A percentile compares a stretch with the other conserved stretches of the same genome.
phyloP scores from a whole-genome alignment of 1,140 invertebrate species.

The Papilio aristodemus region DNA sequence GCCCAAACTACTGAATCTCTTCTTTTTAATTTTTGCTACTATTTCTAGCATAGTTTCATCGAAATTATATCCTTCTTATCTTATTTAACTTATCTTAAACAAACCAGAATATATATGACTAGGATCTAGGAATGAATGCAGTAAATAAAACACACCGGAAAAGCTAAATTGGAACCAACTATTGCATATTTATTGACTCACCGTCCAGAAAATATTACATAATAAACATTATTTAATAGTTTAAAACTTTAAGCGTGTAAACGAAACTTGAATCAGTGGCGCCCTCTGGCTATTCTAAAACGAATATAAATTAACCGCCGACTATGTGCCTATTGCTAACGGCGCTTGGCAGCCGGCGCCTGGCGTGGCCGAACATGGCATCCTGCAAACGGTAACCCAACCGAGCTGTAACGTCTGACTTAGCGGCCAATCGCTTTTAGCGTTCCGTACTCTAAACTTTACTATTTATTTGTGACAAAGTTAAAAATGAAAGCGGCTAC shows the following conservation, averaged over 20 bases:
- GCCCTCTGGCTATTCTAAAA: slow-evolving; percentile 77
- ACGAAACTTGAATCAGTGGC: slow-evolving; percentile 67
- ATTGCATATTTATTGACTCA: slow-evolving; percentile 79
- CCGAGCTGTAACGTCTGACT: background rate
- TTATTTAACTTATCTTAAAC: background rate
- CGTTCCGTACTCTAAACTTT: slow-evolving; percentile 23
- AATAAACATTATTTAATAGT: slow-evolving; percentile 71
- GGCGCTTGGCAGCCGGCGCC: slow-evolving; percentile 57
- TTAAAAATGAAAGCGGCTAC: slow-evolving; percentile 30
- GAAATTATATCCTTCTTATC: too few species aligned
- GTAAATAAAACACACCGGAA: slow-evolving; percentile 60
- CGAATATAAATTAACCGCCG: slow-evolving; percentile 77
- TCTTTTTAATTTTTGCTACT: too few species aligned
- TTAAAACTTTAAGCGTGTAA: slow-evolving; percentile 74
- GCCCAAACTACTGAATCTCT: too few species aligned
- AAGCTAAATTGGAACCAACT: slow-evolving; percentile 76
- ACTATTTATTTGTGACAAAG: slow-evolving; percentile 30
- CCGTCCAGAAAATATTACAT: slow-evolving; percentile 77
- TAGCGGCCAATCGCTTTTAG: slow-evolving; percentile 26
- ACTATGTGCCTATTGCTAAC: slow-evolving; percentile 75
- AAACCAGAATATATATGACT: background rate
- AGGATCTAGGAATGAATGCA: background rate
- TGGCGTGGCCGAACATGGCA: slow-evolving; percentile 44
- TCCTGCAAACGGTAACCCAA: background rate
- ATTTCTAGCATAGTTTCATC: too few species aligned